These are phyloP conservation scores for Petrolisthes cinctipes DNA, from an alignment of 2,888 invertebrate genomes.

Conservation along the genomic window DNA sequence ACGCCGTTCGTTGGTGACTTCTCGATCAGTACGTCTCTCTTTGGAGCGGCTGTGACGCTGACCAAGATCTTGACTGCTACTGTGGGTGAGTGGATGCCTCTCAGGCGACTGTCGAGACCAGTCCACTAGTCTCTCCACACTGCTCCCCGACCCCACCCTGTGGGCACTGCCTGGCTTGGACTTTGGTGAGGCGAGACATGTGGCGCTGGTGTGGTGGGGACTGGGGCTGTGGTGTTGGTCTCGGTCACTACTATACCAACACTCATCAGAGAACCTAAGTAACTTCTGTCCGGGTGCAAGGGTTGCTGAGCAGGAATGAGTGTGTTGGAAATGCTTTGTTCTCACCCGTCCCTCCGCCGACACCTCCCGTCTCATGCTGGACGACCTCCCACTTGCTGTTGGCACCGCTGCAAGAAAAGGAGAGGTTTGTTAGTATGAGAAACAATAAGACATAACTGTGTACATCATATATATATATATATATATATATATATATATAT, in stretches of 20 bases:
- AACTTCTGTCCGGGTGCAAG: conserved; percentile 54
- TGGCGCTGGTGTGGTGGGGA: conserved; percentile 39
- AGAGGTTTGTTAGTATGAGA: background rate
- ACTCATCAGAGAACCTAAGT: conserved; percentile 62
- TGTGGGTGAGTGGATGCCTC: conserved; percentile 40
- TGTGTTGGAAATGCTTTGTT: conserved; percentile 56
- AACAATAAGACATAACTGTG: too few relatives aligned
- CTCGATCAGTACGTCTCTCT: conserved; percentile 45
- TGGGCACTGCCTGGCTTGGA: conserved; percentile 47
- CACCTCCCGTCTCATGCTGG: conserved; percentile 46
- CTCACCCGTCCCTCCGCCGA: conserved; percentile 59
- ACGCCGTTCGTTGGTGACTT: conserved; percentile 38
- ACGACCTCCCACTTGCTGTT: background rate
- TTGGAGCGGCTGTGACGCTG: conserved; percentile 53
- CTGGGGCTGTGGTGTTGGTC: conserved; percentile 24
- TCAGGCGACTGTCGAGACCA: conserved; percentile 53
- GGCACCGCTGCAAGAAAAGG: background rate
- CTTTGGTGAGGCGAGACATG: conserved; percentile 52
- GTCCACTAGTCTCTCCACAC: conserved; percentile 57
- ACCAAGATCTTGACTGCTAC: conserved; percentile 35
- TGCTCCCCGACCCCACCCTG: conserved; percentile 23
- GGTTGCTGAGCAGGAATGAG: conserved; percentile 54
- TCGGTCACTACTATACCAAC: conserved; percentile 35
- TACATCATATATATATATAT: too few relatives aligned
- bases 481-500: too few relatives aligned